phyloP scores from a whole-genome alignment of 2,888 invertebrate species.

The Andricus curvator region DNA sequence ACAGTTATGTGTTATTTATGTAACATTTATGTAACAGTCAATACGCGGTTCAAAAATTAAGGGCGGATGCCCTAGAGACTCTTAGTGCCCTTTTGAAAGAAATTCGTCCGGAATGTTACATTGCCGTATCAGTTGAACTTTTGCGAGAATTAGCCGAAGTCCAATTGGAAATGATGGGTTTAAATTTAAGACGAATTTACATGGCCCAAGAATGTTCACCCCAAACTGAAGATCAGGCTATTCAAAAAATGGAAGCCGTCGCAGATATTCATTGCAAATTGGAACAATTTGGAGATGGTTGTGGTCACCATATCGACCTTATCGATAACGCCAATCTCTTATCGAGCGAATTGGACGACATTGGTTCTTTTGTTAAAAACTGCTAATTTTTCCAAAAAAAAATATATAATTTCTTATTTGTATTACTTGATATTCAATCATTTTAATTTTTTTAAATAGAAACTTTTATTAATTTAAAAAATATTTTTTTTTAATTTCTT shows the following conservation, averaged over 20 bases:
- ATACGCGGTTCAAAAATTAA: conserved; percentile 82
- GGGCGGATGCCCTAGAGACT: conserved; percentile 82
- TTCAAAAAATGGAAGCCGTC: conserved; percentile 55
- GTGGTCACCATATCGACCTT: not conserved
- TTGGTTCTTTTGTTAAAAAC: not conserved
- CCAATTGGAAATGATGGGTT: conserved; percentile 82
- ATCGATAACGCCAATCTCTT: not conserved
- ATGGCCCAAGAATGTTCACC: conserved; percentile 47
- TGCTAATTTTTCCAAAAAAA: too few relatives aligned
- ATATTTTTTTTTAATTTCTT: too few relatives aligned
- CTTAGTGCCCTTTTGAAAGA: conserved; percentile 81
- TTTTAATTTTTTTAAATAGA: too few relatives aligned
- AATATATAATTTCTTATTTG: not conserved
- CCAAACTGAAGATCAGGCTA: conserved; percentile 45
- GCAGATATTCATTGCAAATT: conserved; percentile 55
- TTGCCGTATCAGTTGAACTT: conserved; percentile 76
- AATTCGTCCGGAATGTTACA: conserved; percentile 80
- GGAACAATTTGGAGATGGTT: conserved; percentile 52
- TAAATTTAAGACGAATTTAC: conserved; percentile 81
- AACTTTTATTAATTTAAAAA: too few relatives aligned
- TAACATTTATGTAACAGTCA: conserved; percentile 57
- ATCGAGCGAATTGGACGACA: not conserved
- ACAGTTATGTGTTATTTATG: not conserved
- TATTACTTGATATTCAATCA: too few relatives aligned
- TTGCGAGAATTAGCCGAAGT: conserved; percentile 82